Evolutionary conservation across 2,797 vertebrate genomes (phyloP).

Genomic region (Etheostoma nigrum): DNA sequence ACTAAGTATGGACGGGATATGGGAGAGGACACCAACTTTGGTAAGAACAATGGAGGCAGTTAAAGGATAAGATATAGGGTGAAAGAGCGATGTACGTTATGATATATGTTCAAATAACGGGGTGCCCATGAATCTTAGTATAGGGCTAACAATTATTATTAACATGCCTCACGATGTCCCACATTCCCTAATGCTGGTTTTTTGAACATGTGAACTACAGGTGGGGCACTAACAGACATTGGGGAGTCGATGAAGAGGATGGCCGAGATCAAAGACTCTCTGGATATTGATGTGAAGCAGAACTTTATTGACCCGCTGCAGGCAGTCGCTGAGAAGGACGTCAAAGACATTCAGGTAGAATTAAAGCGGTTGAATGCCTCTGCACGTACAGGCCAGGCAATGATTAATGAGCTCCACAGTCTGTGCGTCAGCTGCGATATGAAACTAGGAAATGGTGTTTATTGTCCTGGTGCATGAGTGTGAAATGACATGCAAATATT

Average conservation of each 20-base stretch:
- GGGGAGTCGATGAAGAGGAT: slow-evolving; percentile 95
- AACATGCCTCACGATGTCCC: not conserved
- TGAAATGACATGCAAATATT: not conserved
- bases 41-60: slow-evolving; percentile 78
- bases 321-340: slow-evolving; percentile 94
- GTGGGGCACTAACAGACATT: slow-evolving; percentile 90
- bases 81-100: not conserved
- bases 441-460: not conserved
- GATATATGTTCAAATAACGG: not conserved
- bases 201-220: slow-evolving; percentile 68
- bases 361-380: slow-evolving; percentile 6
- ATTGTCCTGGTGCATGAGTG: not conserved
- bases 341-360: slow-evolving; percentile 96
- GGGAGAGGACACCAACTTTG: slow-evolving; percentile 93
- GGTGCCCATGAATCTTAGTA: not conserved
- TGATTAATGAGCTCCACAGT: slow-evolving; percentile 31
- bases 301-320: slow-evolving; percentile 98
- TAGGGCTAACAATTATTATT: not conserved
- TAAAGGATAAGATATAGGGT: not conserved
- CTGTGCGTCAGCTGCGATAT: not conserved
- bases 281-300: slow-evolving; percentile 98
- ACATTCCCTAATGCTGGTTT: slow-evolving; percentile 13
- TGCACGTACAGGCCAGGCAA: not conserved
- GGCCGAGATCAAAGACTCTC: slow-evolving; percentile 93
- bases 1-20: slow-evolving; percentile 92